Evolutionary conservation across 1,140 invertebrate species (phyloP).

Genomic region (Coboldia fuscipes): DNA sequence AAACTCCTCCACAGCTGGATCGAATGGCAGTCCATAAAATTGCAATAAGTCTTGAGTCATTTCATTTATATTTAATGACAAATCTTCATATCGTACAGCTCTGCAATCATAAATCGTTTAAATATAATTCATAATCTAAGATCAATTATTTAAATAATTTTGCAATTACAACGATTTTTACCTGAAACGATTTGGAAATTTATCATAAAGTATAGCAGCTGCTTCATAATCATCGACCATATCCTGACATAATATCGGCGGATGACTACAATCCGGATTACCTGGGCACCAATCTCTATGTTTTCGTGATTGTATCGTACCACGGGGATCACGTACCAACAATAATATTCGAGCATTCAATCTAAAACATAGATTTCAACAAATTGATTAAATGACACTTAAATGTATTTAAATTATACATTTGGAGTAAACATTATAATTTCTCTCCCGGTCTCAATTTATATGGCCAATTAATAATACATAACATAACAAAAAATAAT

Average conservation of each 20-base stretch:
- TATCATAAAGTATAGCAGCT: conserved; percentile 38
- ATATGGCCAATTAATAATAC: too few relatives aligned
- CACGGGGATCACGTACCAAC: conserved; percentile 64
- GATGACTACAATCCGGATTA: conserved; percentile 60
- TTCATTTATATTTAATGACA: conserved; percentile 51
- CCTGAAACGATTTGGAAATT: conserved; percentile 52
- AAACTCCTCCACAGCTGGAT: conserved; percentile 44
- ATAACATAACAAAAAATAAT: too few relatives aligned
- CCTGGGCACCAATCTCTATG: conserved; percentile 68
- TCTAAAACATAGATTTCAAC: too few relatives aligned
- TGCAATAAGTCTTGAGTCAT: conserved; percentile 47
- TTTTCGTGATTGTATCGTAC: conserved; percentile 62
- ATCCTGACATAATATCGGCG: conserved; percentile 52
- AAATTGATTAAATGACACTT: too few relatives aligned
- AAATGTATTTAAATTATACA: too few relatives aligned
- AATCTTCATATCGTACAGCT: conserved; percentile 63
- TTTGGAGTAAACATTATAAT: too few relatives aligned
- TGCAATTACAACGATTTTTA: conserved; percentile 19
- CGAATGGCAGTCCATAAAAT: conserved; percentile 53
- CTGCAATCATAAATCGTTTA: conserved; percentile 29
- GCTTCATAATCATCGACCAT: conserved; percentile 61
- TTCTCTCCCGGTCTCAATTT: too few relatives aligned
- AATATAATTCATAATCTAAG: background rate
- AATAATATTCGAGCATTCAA: conserved; percentile 54
- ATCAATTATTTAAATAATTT: background rate